phyloP scores from a whole-genome alignment of 2,888 invertebrate genomes.

The Eremobia ochroleuca region DNA sequence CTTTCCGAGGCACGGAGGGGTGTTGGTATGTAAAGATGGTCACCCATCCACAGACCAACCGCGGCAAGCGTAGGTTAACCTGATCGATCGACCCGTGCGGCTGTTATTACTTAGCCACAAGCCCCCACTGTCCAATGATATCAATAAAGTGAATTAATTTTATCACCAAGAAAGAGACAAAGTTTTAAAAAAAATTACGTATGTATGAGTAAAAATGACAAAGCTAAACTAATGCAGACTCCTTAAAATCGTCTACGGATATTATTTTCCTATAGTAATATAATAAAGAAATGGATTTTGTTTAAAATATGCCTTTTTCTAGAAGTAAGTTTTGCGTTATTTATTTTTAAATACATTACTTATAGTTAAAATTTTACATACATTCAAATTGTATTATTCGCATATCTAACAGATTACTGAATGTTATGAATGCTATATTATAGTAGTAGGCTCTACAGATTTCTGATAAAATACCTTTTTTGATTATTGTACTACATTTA shows the following conservation, averaged over 20 bases:
- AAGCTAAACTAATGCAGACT: slow-evolving; percentile 12
- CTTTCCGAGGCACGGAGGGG: too few relatives aligned
- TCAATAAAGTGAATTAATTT: slow-evolving; percentile 17
- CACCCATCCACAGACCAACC: too few relatives aligned
- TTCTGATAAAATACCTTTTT: slow-evolving; percentile 45
- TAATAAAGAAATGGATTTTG: slow-evolving; percentile 14
- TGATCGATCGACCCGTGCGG: too few relatives aligned
- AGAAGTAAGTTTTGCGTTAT: slow-evolving; percentile 53
- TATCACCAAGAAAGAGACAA: not conserved
- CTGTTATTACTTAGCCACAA: too few relatives aligned
- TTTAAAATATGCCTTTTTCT: slow-evolving; percentile 48
- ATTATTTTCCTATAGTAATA: slow-evolving; percentile 35
- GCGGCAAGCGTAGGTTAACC: too few relatives aligned
- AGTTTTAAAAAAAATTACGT: not conserved
- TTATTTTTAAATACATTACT: slow-evolving; percentile 41
- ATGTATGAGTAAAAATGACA: not conserved
- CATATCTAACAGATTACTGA: slow-evolving; percentile 55
- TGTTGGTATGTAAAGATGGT: too few relatives aligned
- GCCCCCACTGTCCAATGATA: slow-evolving; percentile 1
- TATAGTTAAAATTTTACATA: slow-evolving; percentile 32
- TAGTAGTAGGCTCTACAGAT: slow-evolving; percentile 48
- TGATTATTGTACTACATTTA: slow-evolving; percentile 42
- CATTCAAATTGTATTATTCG: slow-evolving; percentile 56
- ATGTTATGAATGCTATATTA: slow-evolving; percentile 44
- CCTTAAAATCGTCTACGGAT: slow-evolving; percentile 15